Evolutionary conservation across 2,113 vertebrate genomes (phyloP), one percentile per base, ranked within the genome.

Genomic region (Pungitius pungitius): DNA sequence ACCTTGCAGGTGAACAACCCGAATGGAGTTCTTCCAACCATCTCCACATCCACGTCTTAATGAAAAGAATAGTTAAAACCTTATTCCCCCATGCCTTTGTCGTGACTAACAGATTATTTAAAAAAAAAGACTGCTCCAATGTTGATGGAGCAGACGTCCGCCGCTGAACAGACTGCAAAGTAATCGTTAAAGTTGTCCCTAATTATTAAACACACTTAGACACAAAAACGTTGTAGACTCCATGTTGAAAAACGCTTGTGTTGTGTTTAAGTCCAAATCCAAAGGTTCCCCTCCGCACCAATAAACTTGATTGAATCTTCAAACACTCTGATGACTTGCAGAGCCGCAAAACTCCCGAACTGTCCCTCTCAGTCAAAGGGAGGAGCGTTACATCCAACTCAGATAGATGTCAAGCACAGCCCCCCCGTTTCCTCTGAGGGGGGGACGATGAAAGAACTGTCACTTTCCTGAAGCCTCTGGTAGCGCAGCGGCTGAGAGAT

Each of bases 301-400:
- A n/a, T n/a, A n/a, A 60, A 66, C 70, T 37, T 91, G 85, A 93
- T 90, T 84, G 92, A 87, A 84, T 81, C 89, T 79, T 86, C 75
- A 86, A 51, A 43, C 72, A 40, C 61, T 68, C 43, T 71, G 64
- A 88, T 83, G 84, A 81, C 79, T 77, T 82, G 85, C 86, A 81
- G 57, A 75, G 83, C 79, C 78, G 80, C 67, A 11, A 78, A 81
- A 83, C 78, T 69, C 91, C 17, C 47, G 84, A 83, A 81, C 81
- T 86, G 87, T 84, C 60, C 54, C 73, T 68, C 83, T 89, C 63
- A 78, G 79, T 87, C 90, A 89, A 57, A 75, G 49, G 68, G 51
- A 54, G 43, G 73, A 69, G 43, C 7, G 5, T 24, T 35, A 12
- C 66, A 62, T 52, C 22, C 51, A 73, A 26, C 55, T 42, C 30